Percentiles rank a stretch among this genome's conserved stretches.
Conservation (phyloP, 1,140 invertebrate species). For the Listronotus bonariensis region DNA sequence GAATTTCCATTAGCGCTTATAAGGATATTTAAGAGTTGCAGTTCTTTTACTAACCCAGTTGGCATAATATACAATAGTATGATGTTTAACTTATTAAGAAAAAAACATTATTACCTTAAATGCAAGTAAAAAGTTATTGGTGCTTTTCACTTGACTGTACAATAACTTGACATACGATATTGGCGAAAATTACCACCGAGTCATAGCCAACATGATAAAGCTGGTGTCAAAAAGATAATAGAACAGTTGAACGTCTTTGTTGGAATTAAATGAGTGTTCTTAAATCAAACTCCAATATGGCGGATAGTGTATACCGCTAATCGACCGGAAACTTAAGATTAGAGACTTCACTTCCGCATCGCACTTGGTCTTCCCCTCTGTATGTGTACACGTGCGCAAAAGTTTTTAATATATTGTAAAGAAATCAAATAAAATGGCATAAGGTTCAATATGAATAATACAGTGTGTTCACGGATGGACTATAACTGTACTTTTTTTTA, state of each 20-base stretch:
- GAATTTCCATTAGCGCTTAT: too few relatives aligned
- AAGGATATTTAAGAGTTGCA: too few relatives aligned
- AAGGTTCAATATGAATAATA: too few relatives aligned
- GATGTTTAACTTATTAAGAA: too few relatives aligned
- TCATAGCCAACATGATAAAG: slow-evolving; percentile 47
- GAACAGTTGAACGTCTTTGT: slow-evolving; percentile 55
- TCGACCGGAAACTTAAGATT: slow-evolving; percentile 55
- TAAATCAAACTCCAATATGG: slow-evolving; percentile 57
- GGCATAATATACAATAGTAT: too few relatives aligned
- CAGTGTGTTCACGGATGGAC: too few relatives aligned
- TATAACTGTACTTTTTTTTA: too few relatives aligned
- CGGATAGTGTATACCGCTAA: slow-evolving; percentile 51
- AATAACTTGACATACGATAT: slow-evolving; percentile 47
- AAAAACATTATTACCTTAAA: too few relatives aligned
- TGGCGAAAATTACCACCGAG: slow-evolving; percentile 44
- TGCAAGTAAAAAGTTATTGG: slow-evolving; percentile 38
- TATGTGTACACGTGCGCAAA: slow-evolving; percentile 16
- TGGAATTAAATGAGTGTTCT: slow-evolving; percentile 54
- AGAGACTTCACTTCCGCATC: slow-evolving; percentile 46
- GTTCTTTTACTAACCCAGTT: too few relatives aligned
- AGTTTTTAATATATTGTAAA: not conserved
- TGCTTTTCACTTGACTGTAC: slow-evolving; percentile 40
- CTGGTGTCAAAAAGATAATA: slow-evolving; percentile 54
- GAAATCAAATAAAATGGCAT: too few relatives aligned
- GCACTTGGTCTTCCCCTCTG: slow-evolving; percentile 13